Base-by-base conservation (phyloP, 2,888 invertebrate genomes). In the Melanophora roralis region DNA sequence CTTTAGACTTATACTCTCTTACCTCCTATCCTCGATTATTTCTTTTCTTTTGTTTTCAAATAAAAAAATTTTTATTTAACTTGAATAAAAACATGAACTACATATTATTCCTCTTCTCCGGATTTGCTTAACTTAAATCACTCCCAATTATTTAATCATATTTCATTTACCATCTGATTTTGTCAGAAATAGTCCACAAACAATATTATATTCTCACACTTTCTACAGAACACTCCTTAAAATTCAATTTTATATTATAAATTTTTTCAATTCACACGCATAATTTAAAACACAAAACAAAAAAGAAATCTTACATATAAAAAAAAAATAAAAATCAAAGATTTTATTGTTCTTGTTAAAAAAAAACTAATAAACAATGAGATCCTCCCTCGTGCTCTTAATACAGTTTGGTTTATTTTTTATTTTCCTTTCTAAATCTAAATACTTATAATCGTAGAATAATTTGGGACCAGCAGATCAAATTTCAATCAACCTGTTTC, bases 401-500 rank as follows among this genome's bases (percentile, higher is more conserved):
- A 60, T 16, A 62, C 0, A 45, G 12, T 16, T n/a, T n/a, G n/a
- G n/a, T n/a, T 34, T 43, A 40, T 43, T 27, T 23, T 14, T 47
- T 55, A 62, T 16, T 59, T 67, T 7, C 11, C n/a, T 14, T 4
- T 53, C 27, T 27, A 4, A 32, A n/a, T 55, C 12, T 3, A 53
- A 27, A 53, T 45, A 68, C 43, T n/a, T n/a, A n/a, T n/a, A 9
- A 45, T 12, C 12, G 11, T 12, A 21, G 12, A 69, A 60, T 38
- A 67, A 57, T 14, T 55, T 65, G 65, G 59, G 71, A 43, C 59
- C 34, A 75, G 53, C 65, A 57, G 38, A 57, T 79, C 75, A 67
- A 65, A 75, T 79, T 79, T 69, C 78, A 64, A 53, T 75, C 69
- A 79, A 79, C 79, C 79, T 79, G 79, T 75, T 69, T 21, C n/a